Evolutionary conservation across 2,888 invertebrate genomes (phyloP), one percentile per base, ranked within the genome.

Genomic region (Coecobrya sp.): DNA sequence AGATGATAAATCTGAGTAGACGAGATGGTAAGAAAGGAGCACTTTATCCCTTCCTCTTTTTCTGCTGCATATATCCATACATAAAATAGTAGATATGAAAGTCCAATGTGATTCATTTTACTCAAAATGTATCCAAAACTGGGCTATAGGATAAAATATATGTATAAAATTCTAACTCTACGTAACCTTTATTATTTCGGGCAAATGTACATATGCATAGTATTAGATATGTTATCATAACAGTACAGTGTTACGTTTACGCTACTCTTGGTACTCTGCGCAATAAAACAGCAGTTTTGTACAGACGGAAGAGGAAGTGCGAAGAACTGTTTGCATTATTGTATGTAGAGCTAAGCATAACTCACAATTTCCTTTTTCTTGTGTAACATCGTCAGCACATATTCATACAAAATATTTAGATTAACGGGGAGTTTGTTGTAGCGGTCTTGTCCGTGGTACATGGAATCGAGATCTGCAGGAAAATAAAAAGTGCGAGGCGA

Each of bases 1-100:
- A 49, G 88, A 90, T 90, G 85, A 85, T 90, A 90, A 90, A 90
- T 90, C 86, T 90, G 90, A 84, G 19, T 45, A 68, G 45, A 86
- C 10, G 42, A 36, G 19, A 70, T 36, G 70, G 70, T 5, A 36
- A 70, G 68, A 68, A 36, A 82, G 27, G 30, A 0, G 16, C 42
- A 16, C 59, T 59, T 22, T 55, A 36, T 36, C 36, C 36, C 36
- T 36, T 36, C 3, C 36, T 36, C 7, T 36, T 36, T 5, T 3
- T 81, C 19, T 52, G 27, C 27, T 52, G 82, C 19, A 52, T 82
- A 82, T 25, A 84, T 10, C n/a, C 36, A 65, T 65, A 22, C 84
- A 65, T 42, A 70, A 65, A 65, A 65, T 65, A 65, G 10, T 10
- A 65, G 65, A 2, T 65, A 19, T 65, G 65, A 27, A 25, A 65